Evolutionary conservation across 2,888 invertebrate genomes (phyloP).

Genomic region (Galerucella calmariensis): DNA sequence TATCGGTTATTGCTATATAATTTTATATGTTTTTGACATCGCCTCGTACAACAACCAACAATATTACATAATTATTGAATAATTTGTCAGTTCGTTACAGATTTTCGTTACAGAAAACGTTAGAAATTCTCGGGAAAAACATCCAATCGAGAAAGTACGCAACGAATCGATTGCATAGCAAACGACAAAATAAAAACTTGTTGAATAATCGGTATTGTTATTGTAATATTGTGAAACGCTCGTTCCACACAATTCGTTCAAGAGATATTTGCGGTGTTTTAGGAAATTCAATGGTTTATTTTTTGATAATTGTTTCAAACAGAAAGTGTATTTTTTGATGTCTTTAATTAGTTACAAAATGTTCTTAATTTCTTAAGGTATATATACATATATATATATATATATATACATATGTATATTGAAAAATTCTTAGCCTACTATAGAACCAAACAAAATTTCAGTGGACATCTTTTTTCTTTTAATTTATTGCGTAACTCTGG

Average conservation of each 20-base stretch:
- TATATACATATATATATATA: too few species aligned
- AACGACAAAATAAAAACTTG: constrained; percentile 15
- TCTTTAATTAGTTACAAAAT: too few species aligned
- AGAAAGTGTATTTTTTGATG: too few species aligned
- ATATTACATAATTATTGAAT: background rate
- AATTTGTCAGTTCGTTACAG: constrained; percentile 2
- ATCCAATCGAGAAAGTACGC: constrained; percentile 19
- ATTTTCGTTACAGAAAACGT: constrained; percentile 8
- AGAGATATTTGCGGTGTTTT: background rate
- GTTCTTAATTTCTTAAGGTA: too few species aligned
- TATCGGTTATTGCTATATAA: too few species aligned
- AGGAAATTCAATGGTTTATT: background rate
- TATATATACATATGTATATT: too few species aligned
- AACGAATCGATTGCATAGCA: constrained; percentile 18
- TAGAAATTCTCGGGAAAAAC: background rate
- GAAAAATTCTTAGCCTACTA: too few species aligned
- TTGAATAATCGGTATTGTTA: constrained; percentile 28
- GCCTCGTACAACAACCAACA: background rate
- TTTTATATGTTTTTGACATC: background rate
- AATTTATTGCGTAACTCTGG: too few species aligned
- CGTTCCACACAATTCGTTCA: background rate
- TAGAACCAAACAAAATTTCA: too few species aligned
- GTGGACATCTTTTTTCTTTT: too few species aligned
- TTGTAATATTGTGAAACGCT: constrained; percentile 13
- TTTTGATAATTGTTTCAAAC: too few species aligned